Evolutionary conservation across 2,797 vertebrate species (phyloP).

Genomic region (Lepus oiostolus): DNA sequence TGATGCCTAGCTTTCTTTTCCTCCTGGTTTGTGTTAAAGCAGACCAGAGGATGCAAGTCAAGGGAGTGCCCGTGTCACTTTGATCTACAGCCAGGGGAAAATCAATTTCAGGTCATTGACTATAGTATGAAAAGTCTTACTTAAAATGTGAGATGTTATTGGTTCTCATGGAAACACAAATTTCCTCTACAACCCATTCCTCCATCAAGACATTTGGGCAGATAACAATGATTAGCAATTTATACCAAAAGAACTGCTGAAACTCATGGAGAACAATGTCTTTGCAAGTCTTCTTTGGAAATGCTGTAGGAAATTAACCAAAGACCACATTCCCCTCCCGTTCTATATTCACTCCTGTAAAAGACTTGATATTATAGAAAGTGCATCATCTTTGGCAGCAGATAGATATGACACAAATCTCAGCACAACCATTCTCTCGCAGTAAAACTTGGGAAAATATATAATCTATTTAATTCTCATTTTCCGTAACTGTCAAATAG

Average conservation of each 20-base stretch:
- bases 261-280: neutral
- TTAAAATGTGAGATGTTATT: slow-evolving; percentile 70
- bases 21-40: too few species aligned
- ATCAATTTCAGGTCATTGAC: slow-evolving; percentile 75
- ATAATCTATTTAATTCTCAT: slow-evolving; percentile 6
- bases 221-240: slow-evolving; percentile 17
- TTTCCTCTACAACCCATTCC: neutral
- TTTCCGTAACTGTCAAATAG: neutral
- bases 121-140: slow-evolving; percentile 75
- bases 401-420: neutral
- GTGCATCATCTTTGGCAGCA: neutral
- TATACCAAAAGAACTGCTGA: neutral
- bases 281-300: neutral
- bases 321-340: neutral
- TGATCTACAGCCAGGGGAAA: slow-evolving; percentile 64
- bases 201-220: slow-evolving; percentile 26
- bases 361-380: neutral
- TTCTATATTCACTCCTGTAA: neutral
- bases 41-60: too few species aligned
- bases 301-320: neutral
- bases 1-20: too few species aligned
- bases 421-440: neutral
- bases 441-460: neutral
- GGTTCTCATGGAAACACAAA: slow-evolving; percentile 64
- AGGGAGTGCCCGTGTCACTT: too few species aligned